These are phyloP conservation scores for Onychomys arenicola DNA, from an alignment of 2,797 vertebrate species.

Conservation along the genomic window DNA sequence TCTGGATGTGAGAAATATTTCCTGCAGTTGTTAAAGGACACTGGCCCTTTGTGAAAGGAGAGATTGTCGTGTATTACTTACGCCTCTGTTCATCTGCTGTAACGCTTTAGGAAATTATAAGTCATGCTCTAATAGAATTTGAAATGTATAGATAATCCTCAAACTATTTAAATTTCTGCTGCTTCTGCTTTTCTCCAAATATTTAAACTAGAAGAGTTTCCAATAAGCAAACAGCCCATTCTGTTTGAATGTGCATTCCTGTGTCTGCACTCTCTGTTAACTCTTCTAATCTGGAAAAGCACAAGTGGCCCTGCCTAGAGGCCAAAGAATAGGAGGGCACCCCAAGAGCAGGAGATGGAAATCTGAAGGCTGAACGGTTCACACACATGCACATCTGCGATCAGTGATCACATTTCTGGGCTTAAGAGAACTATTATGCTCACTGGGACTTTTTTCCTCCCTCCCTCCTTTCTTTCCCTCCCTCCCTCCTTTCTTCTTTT, in stretches of 20 bases:
- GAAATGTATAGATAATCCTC: slow-evolving; percentile 10
- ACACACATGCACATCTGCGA: background rate
- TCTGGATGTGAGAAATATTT: slow-evolving; percentile 47
- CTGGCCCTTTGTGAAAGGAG: background rate
- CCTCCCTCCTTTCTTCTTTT: rapidly evolving
- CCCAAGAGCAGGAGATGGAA: background rate
- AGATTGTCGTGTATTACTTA: background rate
- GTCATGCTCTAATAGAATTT: slow-evolving; percentile 35
- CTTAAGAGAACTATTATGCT: slow-evolving; percentile 53
- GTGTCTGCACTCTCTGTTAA: slow-evolving; percentile 56
- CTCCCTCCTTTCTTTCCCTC: too few species aligned
- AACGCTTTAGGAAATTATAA: slow-evolving; percentile 36
- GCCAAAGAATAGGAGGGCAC: background rate
- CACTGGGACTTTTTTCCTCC: background rate
- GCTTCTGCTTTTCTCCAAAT: slow-evolving; percentile 53
- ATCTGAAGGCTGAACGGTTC: slow-evolving; percentile 1
- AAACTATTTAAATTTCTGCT: slow-evolving; percentile 60
- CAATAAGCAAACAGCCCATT: slow-evolving; percentile 50
- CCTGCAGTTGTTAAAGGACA: slow-evolving; percentile 40
- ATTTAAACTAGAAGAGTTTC: slow-evolving; percentile 68
- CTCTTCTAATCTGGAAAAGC: slow-evolving; percentile 14
- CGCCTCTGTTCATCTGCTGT: background rate
- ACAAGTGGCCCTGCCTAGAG: slow-evolving; percentile 4
- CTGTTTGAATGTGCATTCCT: slow-evolving; percentile 67
- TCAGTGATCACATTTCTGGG: slow-evolving; percentile 27